These are phyloP conservation scores for Tragelaphus strepsiceros DNA, from an alignment of 2,113 vertebrate genomes.

Conservation along the genomic window DNA sequence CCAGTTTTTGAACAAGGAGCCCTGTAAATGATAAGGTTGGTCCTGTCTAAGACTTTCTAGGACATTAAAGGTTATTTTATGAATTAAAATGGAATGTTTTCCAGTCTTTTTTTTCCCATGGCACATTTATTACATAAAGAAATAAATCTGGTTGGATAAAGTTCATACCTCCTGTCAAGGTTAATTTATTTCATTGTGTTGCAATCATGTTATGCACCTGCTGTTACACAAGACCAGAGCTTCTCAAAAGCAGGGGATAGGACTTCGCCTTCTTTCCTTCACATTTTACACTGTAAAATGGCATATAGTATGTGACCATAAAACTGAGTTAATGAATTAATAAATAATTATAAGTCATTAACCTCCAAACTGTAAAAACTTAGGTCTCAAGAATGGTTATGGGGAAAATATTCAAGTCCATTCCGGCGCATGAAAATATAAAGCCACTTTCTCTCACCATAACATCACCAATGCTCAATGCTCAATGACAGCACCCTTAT, in stretches of 20 bases:
- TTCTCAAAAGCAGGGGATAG: not conserved
- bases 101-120: accelerated
- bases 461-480: not conserved
- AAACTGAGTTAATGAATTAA: not conserved
- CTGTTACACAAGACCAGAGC: not conserved
- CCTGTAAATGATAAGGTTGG: not conserved
- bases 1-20: not conserved
- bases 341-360: not conserved
- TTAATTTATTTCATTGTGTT: not conserved
- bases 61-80: not conserved
- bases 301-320: not conserved
- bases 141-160: not conserved
- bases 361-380: not conserved
- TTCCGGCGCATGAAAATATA: not conserved
- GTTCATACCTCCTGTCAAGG: not conserved
- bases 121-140: not conserved
- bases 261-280: not conserved
- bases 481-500: not conserved
- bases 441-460: not conserved
- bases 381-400: not conserved
- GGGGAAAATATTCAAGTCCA: not conserved
- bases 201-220: not conserved
- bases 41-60: not conserved
- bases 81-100: not conserved
- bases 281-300: not conserved